A percentile compares a stretch with the other conserved stretches of the same genome.
These are phyloP conservation scores for Conus ventricosus DNA, from an alignment of 1,140 invertebrate genomes.

Conservation along the genomic window DNA sequence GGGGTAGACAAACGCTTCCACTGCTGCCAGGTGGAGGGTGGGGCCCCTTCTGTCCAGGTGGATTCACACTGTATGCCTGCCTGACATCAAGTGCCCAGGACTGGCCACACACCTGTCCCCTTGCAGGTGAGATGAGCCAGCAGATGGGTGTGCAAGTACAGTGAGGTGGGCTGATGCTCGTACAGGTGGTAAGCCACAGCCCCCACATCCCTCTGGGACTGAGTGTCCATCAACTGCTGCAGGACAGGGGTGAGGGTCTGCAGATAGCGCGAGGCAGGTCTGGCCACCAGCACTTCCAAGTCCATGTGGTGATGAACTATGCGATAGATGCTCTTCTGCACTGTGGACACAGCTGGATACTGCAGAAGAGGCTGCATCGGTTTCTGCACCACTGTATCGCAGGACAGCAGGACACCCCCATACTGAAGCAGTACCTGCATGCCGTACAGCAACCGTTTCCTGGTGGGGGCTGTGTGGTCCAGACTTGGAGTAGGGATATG, in stretches of 20 bases:
- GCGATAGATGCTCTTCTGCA: constrained; percentile 15
- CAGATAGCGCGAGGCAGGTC: constrained; percentile 13
- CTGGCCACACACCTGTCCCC: neutral
- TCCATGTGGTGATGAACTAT: constrained; percentile 32
- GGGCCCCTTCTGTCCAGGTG: neutral
- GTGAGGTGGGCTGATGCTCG: constrained; percentile 19
- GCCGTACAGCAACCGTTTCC: constrained; percentile 27
- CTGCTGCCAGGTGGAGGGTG: neutral
- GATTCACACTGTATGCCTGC: constrained; percentile 26
- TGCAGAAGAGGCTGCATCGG: neutral
- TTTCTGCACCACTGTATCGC: constrained; percentile 30
- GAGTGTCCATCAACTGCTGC: constrained; percentile 2
- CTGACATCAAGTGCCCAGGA: constrained; percentile 36
- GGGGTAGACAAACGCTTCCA: neutral
- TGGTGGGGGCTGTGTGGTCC: neutral
- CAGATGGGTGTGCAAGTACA: constrained; percentile 26
- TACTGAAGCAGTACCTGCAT: constrained; percentile 33
- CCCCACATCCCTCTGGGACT: constrained; percentile 4
- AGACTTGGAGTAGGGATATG: constrained; percentile 17
- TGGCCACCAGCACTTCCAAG: constrained; percentile 28
- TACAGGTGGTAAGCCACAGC: constrained; percentile 36
- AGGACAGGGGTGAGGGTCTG: constrained; percentile 22
- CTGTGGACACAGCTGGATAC: constrained; percentile 22
- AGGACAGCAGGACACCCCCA: constrained; percentile 37
- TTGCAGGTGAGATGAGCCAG: constrained; percentile 17